Base-by-base conservation (phyloP, 2,113 vertebrate species). In the Papio anubis region DNA sequence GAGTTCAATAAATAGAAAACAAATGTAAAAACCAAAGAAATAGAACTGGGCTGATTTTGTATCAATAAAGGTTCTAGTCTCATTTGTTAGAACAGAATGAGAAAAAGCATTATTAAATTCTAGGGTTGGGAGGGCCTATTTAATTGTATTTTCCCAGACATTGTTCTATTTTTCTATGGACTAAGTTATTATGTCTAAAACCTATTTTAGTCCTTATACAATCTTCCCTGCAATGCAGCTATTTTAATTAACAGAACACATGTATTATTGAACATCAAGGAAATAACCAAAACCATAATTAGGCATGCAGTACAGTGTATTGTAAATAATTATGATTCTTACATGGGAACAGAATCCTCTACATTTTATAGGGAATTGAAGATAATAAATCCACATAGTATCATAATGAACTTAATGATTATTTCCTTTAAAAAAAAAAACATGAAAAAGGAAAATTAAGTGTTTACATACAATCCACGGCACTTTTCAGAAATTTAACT, bases 261-360 rank as follows among this genome's bases (percentile, higher is more conserved):
- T 59, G 45, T 84, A 96, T 80, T 88, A 93, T 0, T 90, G 59
- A 97, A 93, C 3, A 48, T 89, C 85, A 98, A 45, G 90, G 79
- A 98, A 66, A 95, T 35, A 97, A 92, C n/a, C 66, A 90, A 97
- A 98, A 80, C 50, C 89, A 97, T 87, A 97, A 96, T 87, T 88
- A 86, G 50, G 20, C 8, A 86, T 78, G 92, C 83, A 97, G 79
- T 75, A 86, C 64, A 98, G 80, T 83, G 89, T 93, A 88, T 96
- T 96, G 96, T 57, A 97, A 88, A 55, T 6, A 61, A 98, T 95
- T 79, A 79, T 94, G 88, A 76, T 59, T 98, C 59, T 97, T 43
- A 11, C 35, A 97, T 89, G 70, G 87, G 92, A 97, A 97, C 85
- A 98, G 45, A 95, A 97, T 82, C 94, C 21, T 94, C 95, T 82